phyloP scores from a whole-genome alignment of 2,797 vertebrate genomes.

The Artibeus lituratus region DNA sequence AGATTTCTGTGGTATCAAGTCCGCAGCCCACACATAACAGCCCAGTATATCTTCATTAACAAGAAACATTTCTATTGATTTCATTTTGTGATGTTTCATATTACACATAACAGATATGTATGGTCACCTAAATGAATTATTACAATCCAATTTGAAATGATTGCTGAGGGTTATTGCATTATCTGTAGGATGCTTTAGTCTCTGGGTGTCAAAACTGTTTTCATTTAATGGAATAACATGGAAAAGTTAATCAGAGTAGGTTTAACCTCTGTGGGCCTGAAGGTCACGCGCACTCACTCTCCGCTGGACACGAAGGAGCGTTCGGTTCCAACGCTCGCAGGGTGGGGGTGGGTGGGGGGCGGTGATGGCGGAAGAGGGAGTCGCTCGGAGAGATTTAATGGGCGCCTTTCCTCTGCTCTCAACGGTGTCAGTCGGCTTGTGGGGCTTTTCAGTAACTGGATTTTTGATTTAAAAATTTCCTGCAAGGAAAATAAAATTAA shows the following conservation, averaged over 20 bases:
- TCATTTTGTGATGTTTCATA: conserved; percentile 93
- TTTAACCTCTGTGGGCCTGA: conserved; percentile 84
- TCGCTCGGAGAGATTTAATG: background rate
- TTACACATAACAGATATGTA: conserved; percentile 94
- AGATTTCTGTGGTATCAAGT: conserved; percentile 86
- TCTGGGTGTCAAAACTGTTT: conserved; percentile 93
- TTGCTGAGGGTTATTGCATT: conserved; percentile 92
- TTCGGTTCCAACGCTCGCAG: background rate
- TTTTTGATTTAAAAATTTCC: conserved; percentile 56
- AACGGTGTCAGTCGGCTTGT: background rate
- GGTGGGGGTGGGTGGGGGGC: background rate
- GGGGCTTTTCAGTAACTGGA: conserved; percentile 42
- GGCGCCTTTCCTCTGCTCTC: background rate
- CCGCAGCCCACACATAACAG: conserved; percentile 86
- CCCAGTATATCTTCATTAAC: conserved; percentile 98
- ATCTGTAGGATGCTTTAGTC: conserved; percentile 91
- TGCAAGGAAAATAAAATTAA: conserved; percentile 55
- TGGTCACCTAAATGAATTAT: conserved; percentile 96
- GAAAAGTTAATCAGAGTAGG: conserved; percentile 87
- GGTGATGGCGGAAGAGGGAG: background rate
- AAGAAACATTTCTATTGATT: conserved; percentile 99
- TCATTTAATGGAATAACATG: conserved; percentile 92
- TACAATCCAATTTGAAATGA: conserved; percentile 96
- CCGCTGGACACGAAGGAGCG: conserved; percentile 68
- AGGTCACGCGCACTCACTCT: conserved; percentile 81